A percentile compares a stretch with the other conserved stretches of the same genome.
Conservation (phyloP, 2,113 vertebrate species). For the Ceyx melanurus region DNA sequence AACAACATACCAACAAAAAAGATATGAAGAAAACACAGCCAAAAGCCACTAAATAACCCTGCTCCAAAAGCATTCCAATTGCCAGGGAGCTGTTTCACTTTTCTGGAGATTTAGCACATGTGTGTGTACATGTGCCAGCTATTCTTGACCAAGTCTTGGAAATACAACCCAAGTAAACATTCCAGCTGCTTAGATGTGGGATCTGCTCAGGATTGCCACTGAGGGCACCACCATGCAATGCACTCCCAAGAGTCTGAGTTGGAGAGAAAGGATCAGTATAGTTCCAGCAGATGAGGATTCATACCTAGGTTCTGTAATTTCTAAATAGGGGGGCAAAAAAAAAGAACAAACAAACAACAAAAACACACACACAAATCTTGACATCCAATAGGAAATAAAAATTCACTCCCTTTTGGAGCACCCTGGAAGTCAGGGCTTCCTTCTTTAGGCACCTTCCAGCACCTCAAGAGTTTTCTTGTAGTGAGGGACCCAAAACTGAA, state of each 20-base stretch:
- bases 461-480: too few species aligned
- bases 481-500: too few species aligned
- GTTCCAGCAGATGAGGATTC: neutral
- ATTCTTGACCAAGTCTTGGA: neutral
- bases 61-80: constrained; percentile 2
- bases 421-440: neutral
- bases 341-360: neutral
- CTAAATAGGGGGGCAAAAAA: neutral
- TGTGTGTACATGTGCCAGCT: neutral
- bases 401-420: neutral
- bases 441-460: too few species aligned
- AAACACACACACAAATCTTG: too few species aligned
- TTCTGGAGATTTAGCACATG: neutral
- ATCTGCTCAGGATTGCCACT: neutral
- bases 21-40: neutral
- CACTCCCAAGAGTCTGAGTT: neutral
- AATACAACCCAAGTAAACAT: constrained; percentile 12
- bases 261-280: neutral
- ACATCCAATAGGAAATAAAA: neutral
- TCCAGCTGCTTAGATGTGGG: neutral
- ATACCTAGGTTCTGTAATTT: neutral
- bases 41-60: neutral
- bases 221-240: neutral
- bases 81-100: neutral
- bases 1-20: too few species aligned